phyloP scores from a whole-genome alignment of 2,113 vertebrate species.

The Alosa alosa region DNA sequence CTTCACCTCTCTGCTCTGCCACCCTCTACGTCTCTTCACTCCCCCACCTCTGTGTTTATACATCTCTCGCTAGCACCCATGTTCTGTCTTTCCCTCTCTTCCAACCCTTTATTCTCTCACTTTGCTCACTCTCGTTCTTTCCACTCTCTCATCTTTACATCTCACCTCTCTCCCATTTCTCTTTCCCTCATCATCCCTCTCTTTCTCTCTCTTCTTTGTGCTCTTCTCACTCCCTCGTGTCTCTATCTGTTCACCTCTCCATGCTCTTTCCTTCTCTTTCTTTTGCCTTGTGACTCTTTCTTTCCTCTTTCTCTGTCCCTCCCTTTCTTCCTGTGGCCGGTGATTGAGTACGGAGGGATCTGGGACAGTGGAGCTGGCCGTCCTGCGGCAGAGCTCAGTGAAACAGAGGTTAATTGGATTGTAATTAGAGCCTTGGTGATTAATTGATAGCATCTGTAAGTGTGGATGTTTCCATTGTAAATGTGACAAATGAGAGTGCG shows the following conservation, averaged over 20 bases:
- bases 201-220: background rate
- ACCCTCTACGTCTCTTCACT: constrained; percentile 43
- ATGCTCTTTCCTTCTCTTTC: background rate
- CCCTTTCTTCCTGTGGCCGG: constrained; percentile 16
- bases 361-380: constrained; percentile 38
- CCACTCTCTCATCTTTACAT: constrained; percentile 18
- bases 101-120: constrained; percentile 26
- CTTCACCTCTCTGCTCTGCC: background rate
- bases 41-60: background rate
- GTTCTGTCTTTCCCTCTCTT: constrained; percentile 26
- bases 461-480: constrained; percentile 78
- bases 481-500: constrained; percentile 72
- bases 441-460: constrained; percentile 80
- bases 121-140: constrained; percentile 22
- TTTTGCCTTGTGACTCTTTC: background rate
- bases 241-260: background rate
- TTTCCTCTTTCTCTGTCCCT: background rate
- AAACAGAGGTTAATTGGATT: constrained; percentile 79
- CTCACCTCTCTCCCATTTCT: constrained; percentile 27
- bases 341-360: constrained; percentile 61
- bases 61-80: background rate
- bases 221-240: background rate
- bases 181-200: background rate
- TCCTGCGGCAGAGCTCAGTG: constrained; percentile 62
- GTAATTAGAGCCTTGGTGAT: constrained; percentile 76